These are phyloP conservation scores for Capromys pilorides DNA, from an alignment of 2,797 vertebrate species.

Conservation along the genomic window DNA sequence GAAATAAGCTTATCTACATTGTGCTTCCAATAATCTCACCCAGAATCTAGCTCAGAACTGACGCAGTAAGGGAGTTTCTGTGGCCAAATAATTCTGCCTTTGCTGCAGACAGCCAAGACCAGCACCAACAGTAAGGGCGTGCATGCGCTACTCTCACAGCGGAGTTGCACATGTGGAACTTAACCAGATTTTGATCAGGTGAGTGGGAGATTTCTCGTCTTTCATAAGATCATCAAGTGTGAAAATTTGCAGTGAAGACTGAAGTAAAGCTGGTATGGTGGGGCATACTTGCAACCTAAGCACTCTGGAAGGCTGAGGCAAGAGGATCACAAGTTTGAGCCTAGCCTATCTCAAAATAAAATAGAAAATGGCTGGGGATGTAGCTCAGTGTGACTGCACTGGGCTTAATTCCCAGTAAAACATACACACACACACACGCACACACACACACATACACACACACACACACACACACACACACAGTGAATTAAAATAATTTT, in stretches of 20 bases:
- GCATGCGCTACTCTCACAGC: background rate
- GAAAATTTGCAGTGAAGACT: background rate
- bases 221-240: background rate
- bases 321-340: background rate
- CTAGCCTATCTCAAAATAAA: background rate
- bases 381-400: background rate
- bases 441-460: background rate
- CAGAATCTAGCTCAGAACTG: background rate
- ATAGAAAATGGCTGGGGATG: background rate
- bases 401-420: background rate
- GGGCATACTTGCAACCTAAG: background rate
- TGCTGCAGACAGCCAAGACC: background rate
- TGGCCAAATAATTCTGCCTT: background rate
- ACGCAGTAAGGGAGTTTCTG: background rate
- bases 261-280: background rate
- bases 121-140: background rate
- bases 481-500: background rate
- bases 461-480: background rate
- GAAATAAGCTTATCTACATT: background rate
- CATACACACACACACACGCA: background rate
- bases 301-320: background rate
- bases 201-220: background rate
- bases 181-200: background rate
- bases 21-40: background rate
- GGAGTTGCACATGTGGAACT: background rate